These are phyloP conservation scores for Cydia amplana DNA, from an alignment of 1,140 invertebrate genomes.

Conservation along the genomic window DNA sequence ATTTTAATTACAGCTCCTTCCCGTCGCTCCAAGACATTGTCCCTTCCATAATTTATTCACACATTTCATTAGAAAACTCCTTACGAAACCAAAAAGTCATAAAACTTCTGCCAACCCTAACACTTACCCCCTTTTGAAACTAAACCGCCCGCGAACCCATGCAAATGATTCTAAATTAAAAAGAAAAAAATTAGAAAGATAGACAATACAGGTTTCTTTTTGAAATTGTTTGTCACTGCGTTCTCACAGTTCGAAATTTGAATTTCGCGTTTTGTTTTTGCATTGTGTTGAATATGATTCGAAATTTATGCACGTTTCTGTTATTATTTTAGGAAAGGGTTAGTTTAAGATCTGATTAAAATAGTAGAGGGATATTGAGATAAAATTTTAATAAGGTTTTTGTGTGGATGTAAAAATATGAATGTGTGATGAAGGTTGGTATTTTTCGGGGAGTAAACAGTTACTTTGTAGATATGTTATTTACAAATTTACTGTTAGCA, in stretches of 20 bases:
- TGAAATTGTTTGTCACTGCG: slow-evolving; percentile 58
- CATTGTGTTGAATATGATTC: slow-evolving; percentile 8
- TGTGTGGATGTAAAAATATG: background rate
- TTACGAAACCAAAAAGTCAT: background rate
- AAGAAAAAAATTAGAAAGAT: slow-evolving; percentile 64
- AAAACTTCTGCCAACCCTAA: background rate
- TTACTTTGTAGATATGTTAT: too few species aligned
- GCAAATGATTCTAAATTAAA: slow-evolving; percentile 69
- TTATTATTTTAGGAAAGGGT: slow-evolving; percentile 17
- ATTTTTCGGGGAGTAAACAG: too few species aligned
- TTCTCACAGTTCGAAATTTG: slow-evolving; percentile 58
- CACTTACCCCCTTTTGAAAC: background rate
- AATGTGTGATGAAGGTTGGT: background rate
- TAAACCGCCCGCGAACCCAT: slow-evolving; percentile 47
- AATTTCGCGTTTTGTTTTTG: slow-evolving; percentile 41
- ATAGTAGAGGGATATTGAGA: slow-evolving; percentile 7
- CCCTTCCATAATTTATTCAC: slow-evolving; percentile 68
- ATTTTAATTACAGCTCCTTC: slow-evolving; percentile 72
- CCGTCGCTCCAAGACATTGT: slow-evolving; percentile 69
- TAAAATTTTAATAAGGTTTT: background rate
- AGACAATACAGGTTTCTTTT: slow-evolving; percentile 64
- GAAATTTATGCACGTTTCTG: slow-evolving; percentile 21
- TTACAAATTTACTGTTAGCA: too few species aligned
- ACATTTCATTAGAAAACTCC: slow-evolving; percentile 61
- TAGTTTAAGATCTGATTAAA: slow-evolving; percentile 13